Percentiles rank a stretch among this genome's conserved stretches.
Evolutionary conservation across 1,140 invertebrate species (phyloP).

Genomic region (Brachionus angularis): DNA sequence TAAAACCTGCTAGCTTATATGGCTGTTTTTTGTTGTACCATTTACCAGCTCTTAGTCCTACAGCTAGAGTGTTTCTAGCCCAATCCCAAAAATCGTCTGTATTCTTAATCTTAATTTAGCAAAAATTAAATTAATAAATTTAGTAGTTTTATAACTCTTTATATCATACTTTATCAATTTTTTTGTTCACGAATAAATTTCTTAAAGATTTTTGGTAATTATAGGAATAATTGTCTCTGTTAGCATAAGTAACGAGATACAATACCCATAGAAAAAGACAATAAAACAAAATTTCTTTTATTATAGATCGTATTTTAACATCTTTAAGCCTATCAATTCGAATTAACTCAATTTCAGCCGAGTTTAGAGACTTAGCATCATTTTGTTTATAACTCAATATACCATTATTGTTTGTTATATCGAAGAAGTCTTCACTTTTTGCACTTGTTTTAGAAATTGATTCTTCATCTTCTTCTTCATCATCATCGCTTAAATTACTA

Average conservation of each 20-base stretch:
- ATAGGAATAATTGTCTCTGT: slow-evolving; percentile 4
- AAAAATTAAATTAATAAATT: background rate
- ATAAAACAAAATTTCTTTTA: slow-evolving; percentile 54
- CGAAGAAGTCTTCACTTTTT: background rate
- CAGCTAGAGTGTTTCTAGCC: background rate
- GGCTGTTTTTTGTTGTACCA: slow-evolving; percentile 62
- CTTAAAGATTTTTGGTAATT: slow-evolving; percentile 6
- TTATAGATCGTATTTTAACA: slow-evolving; percentile 2
- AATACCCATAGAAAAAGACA: slow-evolving; percentile 11
- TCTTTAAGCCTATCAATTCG: slow-evolving; percentile 41
- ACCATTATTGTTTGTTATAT: slow-evolving; percentile 47
- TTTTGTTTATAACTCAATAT: slow-evolving; percentile 51
- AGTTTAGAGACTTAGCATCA: slow-evolving; percentile 35
- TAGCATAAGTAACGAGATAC: background rate
- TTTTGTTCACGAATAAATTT: background rate
- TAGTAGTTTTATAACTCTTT: background rate
- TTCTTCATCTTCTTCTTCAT: slow-evolving; percentile 54
- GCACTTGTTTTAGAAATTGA: too few relatives aligned
- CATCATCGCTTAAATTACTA: slow-evolving; percentile 55
- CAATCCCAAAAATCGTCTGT: slow-evolving; percentile 11
- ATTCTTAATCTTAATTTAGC: background rate
- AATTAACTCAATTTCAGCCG: slow-evolving; percentile 4
- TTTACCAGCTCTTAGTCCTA: slow-evolving; percentile 55
- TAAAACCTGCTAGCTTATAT: slow-evolving; percentile 60
- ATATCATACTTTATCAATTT: background rate